Base-by-base conservation (phyloP, 2,113 vertebrate genomes). In the Pygoscelis adeliae region DNA sequence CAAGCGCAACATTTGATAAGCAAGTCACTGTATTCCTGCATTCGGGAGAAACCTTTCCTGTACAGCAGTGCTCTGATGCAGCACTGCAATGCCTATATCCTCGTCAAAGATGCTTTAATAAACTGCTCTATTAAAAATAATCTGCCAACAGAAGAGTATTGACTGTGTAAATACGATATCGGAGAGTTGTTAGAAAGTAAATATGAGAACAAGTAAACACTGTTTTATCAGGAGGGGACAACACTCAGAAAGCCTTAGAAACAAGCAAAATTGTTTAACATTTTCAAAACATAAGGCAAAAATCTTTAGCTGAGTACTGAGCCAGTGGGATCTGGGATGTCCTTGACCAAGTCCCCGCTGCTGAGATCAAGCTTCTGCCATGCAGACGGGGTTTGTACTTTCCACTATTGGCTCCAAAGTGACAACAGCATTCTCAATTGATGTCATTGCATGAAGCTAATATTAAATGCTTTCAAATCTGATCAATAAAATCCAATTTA, bases 401-500 rank as follows among this genome's bases (percentile, higher is more conserved):
- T 69, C 95, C 95, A 42, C 91, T 92, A 66, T 77, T 73, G 84
- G 86, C 94, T 59, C 90, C 83, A 82, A 84, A 56, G 90, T 80
- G 90, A 93, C 94, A 98, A 82, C 93, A 97, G 89, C 93, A 93
- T 89, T 95, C 63, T 92, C 93, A 95, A 13, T 47, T 97, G 96
- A 82, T 61, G 85, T n/a, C 92, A 88, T 40, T 70, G 49, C 66
- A 91, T 7, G 9, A 56, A 84, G 87, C 74, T 93, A 74, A 89
- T 86, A 96, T 53, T 90, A 96, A 98, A 95, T 29, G 92, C 56
- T 80, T 97, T 96, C 90, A 90, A 52, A 95, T 82, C 89, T 46
- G 94, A 97, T 98, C 98, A 97, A 97, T 98, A 97, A 96, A 97
- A 97, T 40, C 73, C 78, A 78, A 50, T 97, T 97, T 91, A 58